phyloP scores from a whole-genome alignment of 2,888 invertebrate genomes.

The Iphiclides podalirius region DNA sequence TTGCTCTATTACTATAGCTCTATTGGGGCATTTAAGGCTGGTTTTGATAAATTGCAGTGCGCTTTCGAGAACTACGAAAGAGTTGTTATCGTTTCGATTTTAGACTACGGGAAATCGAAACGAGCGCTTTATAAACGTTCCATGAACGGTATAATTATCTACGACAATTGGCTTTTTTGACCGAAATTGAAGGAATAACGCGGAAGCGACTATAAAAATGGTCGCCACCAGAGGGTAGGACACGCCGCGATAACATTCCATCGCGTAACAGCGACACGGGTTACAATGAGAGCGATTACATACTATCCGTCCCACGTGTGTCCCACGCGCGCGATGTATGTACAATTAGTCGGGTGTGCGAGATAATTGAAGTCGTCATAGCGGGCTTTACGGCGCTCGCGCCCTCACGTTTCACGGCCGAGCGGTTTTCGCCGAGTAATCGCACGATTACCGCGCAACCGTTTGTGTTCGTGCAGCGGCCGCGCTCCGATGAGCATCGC shows the following conservation, averaged over 20 bases:
- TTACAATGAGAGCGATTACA: background rate
- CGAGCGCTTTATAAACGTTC: too few relatives aligned
- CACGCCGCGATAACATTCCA: background rate
- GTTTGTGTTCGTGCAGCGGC: constrained; percentile 48
- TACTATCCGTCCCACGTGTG: background rate
- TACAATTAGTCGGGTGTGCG: constrained; percentile 7
- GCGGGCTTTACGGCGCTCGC: constrained; percentile 26
- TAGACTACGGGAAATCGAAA: too few relatives aligned
- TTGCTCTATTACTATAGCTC: constrained; percentile 46
- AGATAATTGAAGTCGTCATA: constrained; percentile 1
- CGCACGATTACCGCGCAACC: constrained; percentile 45
- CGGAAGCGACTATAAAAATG: too few relatives aligned
- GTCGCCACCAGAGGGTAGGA: too few relatives aligned
- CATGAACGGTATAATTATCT: too few relatives aligned
- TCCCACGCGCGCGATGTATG: background rate
- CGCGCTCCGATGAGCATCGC: constrained; percentile 53
- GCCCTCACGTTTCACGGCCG: constrained; percentile 56
- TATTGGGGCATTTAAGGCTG: constrained; percentile 52
- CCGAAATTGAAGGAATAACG: too few relatives aligned
- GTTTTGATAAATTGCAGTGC: constrained; percentile 10
- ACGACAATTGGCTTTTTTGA: too few relatives aligned
- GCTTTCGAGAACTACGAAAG: background rate
- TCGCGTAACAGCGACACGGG: background rate
- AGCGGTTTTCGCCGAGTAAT: constrained; percentile 48
- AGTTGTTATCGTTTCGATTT: too few relatives aligned